phyloP scores from a whole-genome alignment of 2,797 vertebrate genomes.

The Halcyon smyrnensis region DNA sequence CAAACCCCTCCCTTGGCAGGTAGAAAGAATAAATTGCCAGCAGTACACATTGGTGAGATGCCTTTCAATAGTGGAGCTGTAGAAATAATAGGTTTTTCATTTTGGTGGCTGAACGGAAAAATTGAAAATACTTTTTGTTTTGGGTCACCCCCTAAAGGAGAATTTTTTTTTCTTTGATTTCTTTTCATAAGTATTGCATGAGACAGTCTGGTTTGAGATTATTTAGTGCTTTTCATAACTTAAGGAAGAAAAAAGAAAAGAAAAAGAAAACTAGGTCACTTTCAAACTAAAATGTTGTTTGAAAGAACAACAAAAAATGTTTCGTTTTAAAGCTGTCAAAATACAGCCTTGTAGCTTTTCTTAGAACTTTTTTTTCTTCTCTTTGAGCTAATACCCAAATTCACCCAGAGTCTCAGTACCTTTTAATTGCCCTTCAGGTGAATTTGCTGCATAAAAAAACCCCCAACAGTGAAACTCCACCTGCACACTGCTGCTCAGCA shows the following conservation, averaged over 20 bases:
- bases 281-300: neutral
- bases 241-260: neutral
- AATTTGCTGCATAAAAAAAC: slow-evolving; percentile 4
- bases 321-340: neutral
- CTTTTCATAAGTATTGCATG: neutral
- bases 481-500: fast-evolving
- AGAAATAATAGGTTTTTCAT: slow-evolving; percentile 49
- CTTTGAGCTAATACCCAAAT: neutral
- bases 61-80: slow-evolving; percentile 5
- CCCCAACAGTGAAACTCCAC: neutral
- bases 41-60: neutral
- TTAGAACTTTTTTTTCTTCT: neutral
- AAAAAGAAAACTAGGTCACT: slow-evolving; percentile 21
- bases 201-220: slow-evolving; percentile 6
- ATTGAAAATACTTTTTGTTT: slow-evolving; percentile 41
- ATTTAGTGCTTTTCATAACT: slow-evolving; percentile 33
- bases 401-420: neutral
- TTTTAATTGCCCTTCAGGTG: neutral
- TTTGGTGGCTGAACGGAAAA: neutral
- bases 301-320: neutral
- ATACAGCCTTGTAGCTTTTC: neutral
- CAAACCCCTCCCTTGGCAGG: slow-evolving; percentile 37
- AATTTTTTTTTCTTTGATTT: slow-evolving; percentile 35
- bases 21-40: slow-evolving; percentile 23
- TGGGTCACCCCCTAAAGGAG: slow-evolving; percentile 27